Conservation (phyloP, 2,113 vertebrate species). For the Nicator chloris region DNA sequence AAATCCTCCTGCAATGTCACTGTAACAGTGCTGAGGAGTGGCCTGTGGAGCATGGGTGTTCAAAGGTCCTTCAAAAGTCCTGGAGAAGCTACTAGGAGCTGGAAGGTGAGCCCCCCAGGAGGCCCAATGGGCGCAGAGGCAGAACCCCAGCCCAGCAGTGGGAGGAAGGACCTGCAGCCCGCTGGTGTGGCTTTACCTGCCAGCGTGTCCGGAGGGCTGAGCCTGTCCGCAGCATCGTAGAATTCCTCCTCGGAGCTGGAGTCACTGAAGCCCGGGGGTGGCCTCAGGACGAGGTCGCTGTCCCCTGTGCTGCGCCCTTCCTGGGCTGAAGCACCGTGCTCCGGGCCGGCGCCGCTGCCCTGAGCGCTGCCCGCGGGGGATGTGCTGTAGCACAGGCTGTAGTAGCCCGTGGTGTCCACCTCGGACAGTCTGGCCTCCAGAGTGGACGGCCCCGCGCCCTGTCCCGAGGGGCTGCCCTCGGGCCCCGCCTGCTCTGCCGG, state of each 20-base stretch:
- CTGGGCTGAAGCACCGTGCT: neutral
- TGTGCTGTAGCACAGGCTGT: conserved; percentile 80
- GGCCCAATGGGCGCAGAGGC: fast-evolving
- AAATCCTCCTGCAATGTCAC: neutral
- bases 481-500: conserved; percentile 53
- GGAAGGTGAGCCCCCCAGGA: neutral
- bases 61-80: neutral
- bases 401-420: conserved; percentile 74
- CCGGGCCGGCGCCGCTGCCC: neutral
- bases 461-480: conserved; percentile 8
- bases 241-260: conserved; percentile 92
- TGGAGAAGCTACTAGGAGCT: neutral
- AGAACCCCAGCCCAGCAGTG: neutral
- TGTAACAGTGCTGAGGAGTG: neutral
- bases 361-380: conserved; percentile 75
- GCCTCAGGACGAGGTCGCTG: conserved; percentile 65
- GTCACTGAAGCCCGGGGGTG: conserved; percentile 80
- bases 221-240: conserved; percentile 88
- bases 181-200: conserved; percentile 48
- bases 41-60: neutral
- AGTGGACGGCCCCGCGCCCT: conserved; percentile 29
- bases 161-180: neutral
- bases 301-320: neutral
- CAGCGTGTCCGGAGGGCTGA: conserved; percentile 72
- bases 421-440: conserved; percentile 73